Conservation (phyloP, 2,113 vertebrate genomes). For the Saimiri boliviensis region DNA sequence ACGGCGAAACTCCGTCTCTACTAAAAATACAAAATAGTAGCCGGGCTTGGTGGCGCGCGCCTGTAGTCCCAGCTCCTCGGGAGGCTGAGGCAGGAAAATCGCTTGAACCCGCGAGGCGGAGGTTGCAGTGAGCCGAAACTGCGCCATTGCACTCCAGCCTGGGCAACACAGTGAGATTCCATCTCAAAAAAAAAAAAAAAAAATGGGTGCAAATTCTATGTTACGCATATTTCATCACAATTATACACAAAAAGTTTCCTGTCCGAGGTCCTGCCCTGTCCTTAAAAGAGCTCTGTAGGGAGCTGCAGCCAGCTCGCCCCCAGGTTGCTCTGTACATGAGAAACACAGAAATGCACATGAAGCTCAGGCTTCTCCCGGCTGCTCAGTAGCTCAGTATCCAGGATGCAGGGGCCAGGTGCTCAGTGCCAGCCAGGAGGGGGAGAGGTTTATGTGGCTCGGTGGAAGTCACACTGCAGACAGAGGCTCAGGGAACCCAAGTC, state of each 20-base stretch:
- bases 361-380: background rate
- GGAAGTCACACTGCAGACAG: background rate
- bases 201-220: background rate
- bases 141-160: no score
- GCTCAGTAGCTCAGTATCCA: background rate
- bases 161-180: no score
- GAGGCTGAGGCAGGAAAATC: no score
- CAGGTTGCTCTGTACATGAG: rapidly evolving
- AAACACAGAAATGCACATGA: rapidly evolving
- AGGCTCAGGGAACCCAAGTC: background rate
- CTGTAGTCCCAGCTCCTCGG: no score
- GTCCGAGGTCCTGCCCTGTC: background rate
- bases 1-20: no score
- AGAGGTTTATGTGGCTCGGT: background rate
- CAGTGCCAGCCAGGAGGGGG: background rate
- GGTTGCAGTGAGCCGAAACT: no score
- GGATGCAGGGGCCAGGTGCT: background rate
- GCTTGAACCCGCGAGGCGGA: no score
- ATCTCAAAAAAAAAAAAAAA: background rate
- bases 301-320: rapidly evolving
- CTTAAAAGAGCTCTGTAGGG: background rate
- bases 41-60: no score
- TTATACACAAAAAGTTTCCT: background rate
- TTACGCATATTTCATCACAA: background rate
- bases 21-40: no score